phyloP scores from a whole-genome alignment of 2,113 vertebrate species.

The Gorsachius goisagi region DNA sequence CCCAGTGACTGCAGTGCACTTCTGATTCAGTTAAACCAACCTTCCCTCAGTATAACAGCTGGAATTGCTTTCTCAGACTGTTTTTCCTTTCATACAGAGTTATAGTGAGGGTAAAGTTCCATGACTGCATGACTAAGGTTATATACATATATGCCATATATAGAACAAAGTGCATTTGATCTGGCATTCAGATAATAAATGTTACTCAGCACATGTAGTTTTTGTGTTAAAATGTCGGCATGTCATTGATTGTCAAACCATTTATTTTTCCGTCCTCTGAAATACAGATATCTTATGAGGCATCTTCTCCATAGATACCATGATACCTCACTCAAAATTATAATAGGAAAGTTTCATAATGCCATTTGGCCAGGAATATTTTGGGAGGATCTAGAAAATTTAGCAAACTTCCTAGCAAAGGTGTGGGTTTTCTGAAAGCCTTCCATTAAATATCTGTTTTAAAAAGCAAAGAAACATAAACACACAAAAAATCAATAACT shows the following conservation, averaged over 20 bases:
- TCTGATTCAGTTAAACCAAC: background rate
- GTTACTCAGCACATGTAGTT: background rate
- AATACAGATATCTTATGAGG: conserved; percentile 1
- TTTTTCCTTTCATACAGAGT: background rate
- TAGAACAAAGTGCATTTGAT: conserved; percentile 39
- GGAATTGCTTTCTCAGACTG: background rate
- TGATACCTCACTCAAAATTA: background rate
- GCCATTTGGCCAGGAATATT: background rate
- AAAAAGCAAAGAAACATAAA: background rate
- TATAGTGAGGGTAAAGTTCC: background rate
- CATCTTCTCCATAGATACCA: background rate
- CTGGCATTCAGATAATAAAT: background rate
- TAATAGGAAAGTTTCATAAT: background rate
- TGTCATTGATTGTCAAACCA: conserved; percentile 7
- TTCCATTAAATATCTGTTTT: background rate
- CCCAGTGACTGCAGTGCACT: background rate
- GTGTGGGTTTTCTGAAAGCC: background rate
- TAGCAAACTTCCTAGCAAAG: background rate
- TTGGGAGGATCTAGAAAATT: background rate
- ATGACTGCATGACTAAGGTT: background rate
- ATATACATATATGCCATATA: background rate
- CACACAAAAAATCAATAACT: background rate
- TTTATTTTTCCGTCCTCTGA: conserved; percentile 24
- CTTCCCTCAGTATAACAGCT: background rate
- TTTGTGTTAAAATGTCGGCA: background rate